Evolutionary conservation across 2,113 vertebrate species (phyloP), one percentile per base, ranked within the genome.

Genomic region (Aythya baeri): DNA sequence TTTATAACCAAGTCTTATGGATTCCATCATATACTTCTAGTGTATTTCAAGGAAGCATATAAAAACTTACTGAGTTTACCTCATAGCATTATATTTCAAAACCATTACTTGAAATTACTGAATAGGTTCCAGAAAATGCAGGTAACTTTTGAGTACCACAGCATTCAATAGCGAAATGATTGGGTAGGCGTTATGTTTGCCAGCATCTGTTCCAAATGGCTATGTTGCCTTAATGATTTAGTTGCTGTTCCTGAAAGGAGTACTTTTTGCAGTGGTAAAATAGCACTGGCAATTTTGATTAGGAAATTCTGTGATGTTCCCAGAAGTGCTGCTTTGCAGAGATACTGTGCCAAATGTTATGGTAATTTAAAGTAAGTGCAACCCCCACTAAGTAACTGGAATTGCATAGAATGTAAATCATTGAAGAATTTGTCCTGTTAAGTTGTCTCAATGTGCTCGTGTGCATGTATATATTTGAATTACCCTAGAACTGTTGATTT

Each of bases 251-350:
- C 83, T 91, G 59, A 91, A 77, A 86, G 74, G 34, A 84, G 59
- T 59, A 29, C 7, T 82, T 87, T 62, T 80, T 86, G 54, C 74
- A 59, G 57, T 81, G 74, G 68, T 85, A 74, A 68, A 88, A 82
- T 17, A 86, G 79, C 83, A 52, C 32, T 77, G 65, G 17, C 32
- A 63, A 27, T 77, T 58, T 65, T 91, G 74, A 82, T 91, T 50
- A 71, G 70, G 70, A 91, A 88, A 80, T 84, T 26, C 82, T 90
- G 0, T 74, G 57, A 68, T 92, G 65, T 84, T 96, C 78, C 89
- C 74, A 95, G 93, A 92, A 91, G 58, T 70, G 22, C 73, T 83
- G 67, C 87, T 95, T 93, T 95, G 54, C 81, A 91, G 88, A 88
- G 71, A 80, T 92, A 83, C 1, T 1, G n/a, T 92, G 68, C 70